Evolutionary conservation across 2,888 invertebrate species (phyloP), one percentile per base, ranked within the genome.

Genomic region (Spicauda simplicius): DNA sequence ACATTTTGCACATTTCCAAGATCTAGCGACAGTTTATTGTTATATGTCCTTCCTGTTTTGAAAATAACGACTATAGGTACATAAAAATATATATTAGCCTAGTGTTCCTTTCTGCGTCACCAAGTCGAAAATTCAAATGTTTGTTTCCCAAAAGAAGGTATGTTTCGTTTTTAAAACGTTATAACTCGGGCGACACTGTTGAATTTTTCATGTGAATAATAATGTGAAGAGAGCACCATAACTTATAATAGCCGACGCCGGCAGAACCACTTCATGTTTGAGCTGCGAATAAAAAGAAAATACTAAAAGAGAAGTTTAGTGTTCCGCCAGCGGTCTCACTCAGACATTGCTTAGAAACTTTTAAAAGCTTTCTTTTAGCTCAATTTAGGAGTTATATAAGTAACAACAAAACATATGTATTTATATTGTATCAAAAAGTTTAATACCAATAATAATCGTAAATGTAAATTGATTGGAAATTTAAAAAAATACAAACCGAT

Each of bases 201-300:
- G 87, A 84, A 88, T 88, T 74, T 86, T 87, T 84, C 85, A 87
- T 87, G 81, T 78, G 84, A 78, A 86, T 86, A 80, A 74, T 77
- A 83, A 83, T 78, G 70, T 61, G 64, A 71, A 69, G 70, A 69
- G 66, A 69, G 67, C 60, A 60, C 60, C 66, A 66, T 66, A 66
- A 66, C 66, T 66, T 66, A 66, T 66, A 66, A 66, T 66, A 66
- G 66, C 65, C 50, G 66, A 45, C 60, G 66, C 48, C 41, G 56
- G 48, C 59, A 45, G 45, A 14, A 59, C 48, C 66, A 37, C 55
- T 41, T 60, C 66, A 55, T 66, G 66, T 66, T 60, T 48, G 55
- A 66, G 66, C 66, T 60, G 53, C 59, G 60, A 66, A 66, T 66
- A 66, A 66, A 66, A 66, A 66, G 66, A 55, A n/a, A 65, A 60